These are phyloP conservation scores for Temnothorax rugatulus DNA, from an alignment of 2,888 invertebrate genomes.

Conservation along the genomic window DNA sequence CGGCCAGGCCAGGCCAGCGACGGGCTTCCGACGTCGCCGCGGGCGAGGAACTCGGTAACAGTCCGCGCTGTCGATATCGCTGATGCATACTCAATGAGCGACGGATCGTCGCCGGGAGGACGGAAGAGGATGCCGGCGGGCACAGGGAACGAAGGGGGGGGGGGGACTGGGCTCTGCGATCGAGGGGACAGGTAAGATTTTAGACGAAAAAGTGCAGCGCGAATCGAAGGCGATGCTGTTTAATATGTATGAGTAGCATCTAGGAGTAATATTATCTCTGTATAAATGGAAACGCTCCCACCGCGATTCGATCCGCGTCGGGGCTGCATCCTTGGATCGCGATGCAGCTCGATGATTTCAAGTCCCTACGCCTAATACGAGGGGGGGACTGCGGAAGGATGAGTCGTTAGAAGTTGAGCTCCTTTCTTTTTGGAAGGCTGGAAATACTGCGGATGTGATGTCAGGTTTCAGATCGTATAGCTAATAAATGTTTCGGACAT, in stretches of 20 bases:
- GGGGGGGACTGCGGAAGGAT: slow-evolving; percentile 43
- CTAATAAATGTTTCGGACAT: slow-evolving; percentile 7
- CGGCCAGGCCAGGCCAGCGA: slow-evolving; percentile 44
- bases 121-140: slow-evolving; percentile 30
- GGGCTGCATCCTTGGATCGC: slow-evolving; percentile 46
- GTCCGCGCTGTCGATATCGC: slow-evolving; percentile 79
- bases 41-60: slow-evolving; percentile 69
- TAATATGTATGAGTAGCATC: slow-evolving; percentile 78
- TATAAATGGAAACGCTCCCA: slow-evolving; percentile 73
- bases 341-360: slow-evolving; percentile 52
- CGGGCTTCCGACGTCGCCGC: slow-evolving; percentile 73
- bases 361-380: slow-evolving; percentile 19
- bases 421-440: slow-evolving; percentile 47
- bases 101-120: slow-evolving; percentile 73
- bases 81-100: slow-evolving; percentile 83
- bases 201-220: slow-evolving; percentile 74
- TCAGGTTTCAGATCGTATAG: background rate
- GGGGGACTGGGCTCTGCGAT: background rate
- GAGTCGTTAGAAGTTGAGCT: slow-evolving; percentile 48
- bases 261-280: slow-evolving; percentile 73
- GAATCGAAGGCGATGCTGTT: slow-evolving; percentile 71
- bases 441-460: slow-evolving; percentile 44
- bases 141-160: slow-evolving; percentile 8
- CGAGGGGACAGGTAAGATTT: slow-evolving; percentile 65
- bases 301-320: slow-evolving; percentile 62